Percentiles rank a stretch among this genome's conserved stretches.
phyloP scores from a whole-genome alignment of 2,113 vertebrate species.

The Myotis brandtii region DNA sequence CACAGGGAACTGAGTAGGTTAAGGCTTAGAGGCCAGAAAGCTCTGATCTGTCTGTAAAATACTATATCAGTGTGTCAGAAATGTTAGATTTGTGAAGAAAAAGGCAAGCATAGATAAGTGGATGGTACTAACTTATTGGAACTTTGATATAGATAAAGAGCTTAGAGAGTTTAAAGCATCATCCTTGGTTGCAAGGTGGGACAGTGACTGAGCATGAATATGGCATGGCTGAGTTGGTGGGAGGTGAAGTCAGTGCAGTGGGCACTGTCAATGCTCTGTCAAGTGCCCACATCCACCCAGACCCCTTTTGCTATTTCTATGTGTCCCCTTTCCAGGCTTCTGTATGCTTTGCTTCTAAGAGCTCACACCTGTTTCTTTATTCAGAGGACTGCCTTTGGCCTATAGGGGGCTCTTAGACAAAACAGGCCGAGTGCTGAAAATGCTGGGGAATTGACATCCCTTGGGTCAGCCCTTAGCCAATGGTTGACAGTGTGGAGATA shows the following conservation, averaged over 20 bases:
- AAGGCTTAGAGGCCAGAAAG: not conserved
- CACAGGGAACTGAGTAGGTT: not conserved
- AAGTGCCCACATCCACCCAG: not conserved
- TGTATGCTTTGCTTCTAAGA: not conserved
- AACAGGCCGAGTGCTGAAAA: slow-evolving; percentile 25
- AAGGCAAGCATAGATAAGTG: not conserved
- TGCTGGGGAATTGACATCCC: not conserved
- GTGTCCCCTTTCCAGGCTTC: not conserved
- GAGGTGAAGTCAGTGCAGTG: not conserved
- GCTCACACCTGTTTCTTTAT: slow-evolving; percentile 8
- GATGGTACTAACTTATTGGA: not conserved
- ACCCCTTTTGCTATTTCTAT: not conserved
- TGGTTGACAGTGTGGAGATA: not conserved
- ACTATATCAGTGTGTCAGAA: not conserved
- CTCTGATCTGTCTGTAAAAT: not conserved
- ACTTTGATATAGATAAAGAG: not conserved
- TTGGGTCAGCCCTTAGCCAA: not conserved
- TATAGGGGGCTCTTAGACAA: not conserved
- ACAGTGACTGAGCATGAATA: not conserved
- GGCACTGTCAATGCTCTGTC: not conserved
- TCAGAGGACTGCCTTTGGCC: not conserved
- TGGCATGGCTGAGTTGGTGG: not conserved
- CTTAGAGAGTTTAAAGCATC: not conserved
- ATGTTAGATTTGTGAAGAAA: not conserved
- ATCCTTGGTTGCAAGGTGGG: not conserved